Evolutionary conservation across 2,113 vertebrate genomes (phyloP).

Genomic region (Solea senegalensis): DNA sequence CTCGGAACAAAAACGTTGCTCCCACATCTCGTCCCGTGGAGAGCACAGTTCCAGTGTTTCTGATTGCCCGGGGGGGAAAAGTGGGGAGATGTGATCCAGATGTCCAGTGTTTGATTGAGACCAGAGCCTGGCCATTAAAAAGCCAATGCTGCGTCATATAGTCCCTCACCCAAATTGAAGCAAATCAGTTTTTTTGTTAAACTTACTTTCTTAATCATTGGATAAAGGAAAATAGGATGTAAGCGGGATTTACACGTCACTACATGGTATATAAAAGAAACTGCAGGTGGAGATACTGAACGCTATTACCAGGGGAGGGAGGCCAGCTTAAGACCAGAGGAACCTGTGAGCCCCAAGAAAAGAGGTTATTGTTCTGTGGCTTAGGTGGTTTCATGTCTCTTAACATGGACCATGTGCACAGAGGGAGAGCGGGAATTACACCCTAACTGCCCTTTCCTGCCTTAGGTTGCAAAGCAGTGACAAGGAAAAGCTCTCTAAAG

Average conservation of each 20-base stretch:
- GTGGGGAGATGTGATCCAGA: constrained; percentile 86
- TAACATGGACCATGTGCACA: constrained; percentile 82
- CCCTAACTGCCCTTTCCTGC: constrained; percentile 1
- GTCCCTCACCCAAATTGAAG: constrained; percentile 45
- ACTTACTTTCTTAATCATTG: constrained; percentile 31
- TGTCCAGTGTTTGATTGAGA: constrained; percentile 87
- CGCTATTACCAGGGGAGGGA: constrained; percentile 63
- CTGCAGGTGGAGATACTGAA: constrained; percentile 34
- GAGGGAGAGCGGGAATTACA: constrained; percentile 24
- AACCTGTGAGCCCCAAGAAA: constrained; percentile 73
- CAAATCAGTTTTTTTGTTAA: constrained; percentile 25
- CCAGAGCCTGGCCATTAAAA: constrained; percentile 87
- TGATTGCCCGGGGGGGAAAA: constrained; percentile 78
- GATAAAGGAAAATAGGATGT: constrained; percentile 42
- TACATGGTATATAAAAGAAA: constrained; percentile 61
- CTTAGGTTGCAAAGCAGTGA: constrained; percentile 63
- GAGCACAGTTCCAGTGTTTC: constrained; percentile 64
- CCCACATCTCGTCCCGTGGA: constrained; percentile 71
- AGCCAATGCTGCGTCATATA: constrained; percentile 78
- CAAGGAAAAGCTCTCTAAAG: constrained; percentile 47
- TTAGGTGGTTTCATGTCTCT: constrained; percentile 80
- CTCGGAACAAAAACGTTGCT: constrained; percentile 66
- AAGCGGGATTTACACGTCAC: constrained; percentile 75
- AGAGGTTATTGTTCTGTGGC: constrained; percentile 74
- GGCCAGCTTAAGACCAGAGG: constrained; percentile 58